phyloP scores from a whole-genome alignment of 2,113 vertebrate species.

The Rousettus leschenaultii region DNA sequence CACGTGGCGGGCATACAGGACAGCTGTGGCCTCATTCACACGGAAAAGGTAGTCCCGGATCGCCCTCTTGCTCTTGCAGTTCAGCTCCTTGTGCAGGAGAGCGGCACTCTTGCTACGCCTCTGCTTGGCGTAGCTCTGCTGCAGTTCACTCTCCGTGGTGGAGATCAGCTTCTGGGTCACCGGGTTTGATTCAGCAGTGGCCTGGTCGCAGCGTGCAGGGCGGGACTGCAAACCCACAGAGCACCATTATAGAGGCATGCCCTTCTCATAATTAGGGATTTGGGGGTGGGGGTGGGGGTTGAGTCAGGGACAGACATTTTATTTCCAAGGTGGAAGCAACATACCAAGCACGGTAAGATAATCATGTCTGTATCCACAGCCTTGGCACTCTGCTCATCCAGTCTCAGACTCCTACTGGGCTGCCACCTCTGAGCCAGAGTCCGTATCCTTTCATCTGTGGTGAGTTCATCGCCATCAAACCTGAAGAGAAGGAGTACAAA shows the following conservation, averaged over 20 bases:
- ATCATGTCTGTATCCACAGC: constrained; percentile 97
- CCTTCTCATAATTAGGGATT: not conserved
- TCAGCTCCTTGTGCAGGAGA: constrained; percentile 95
- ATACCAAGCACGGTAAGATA: constrained; percentile 92
- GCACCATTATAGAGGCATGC: not conserved
- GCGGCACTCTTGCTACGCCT: constrained; percentile 94
- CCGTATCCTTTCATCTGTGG: constrained; percentile 93
- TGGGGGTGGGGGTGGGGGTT: not conserved
- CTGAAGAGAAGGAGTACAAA: constrained; percentile 71
- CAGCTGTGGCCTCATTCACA: constrained; percentile 95
- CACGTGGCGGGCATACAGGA: constrained; percentile 95
- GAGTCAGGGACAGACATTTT: not conserved
- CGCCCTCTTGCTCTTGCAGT: constrained; percentile 91
- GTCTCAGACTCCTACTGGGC: constrained; percentile 84
- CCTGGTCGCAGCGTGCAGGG: constrained; percentile 90
- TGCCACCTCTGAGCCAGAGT: constrained; percentile 96
- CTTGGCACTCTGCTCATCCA: constrained; percentile 92
- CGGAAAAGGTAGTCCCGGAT: constrained; percentile 94
- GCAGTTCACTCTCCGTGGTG: constrained; percentile 93
- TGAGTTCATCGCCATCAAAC: constrained; percentile 94
- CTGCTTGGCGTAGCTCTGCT: constrained; percentile 96
- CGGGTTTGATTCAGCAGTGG: constrained; percentile 91
- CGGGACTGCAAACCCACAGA: constrained; percentile 85
- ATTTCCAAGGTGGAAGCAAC: not conserved
- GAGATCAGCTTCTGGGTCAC: constrained; percentile 97